These are phyloP conservation scores for Rhinoptilus africanus DNA, from an alignment of 2,113 vertebrate genomes.

Conservation along the genomic window DNA sequence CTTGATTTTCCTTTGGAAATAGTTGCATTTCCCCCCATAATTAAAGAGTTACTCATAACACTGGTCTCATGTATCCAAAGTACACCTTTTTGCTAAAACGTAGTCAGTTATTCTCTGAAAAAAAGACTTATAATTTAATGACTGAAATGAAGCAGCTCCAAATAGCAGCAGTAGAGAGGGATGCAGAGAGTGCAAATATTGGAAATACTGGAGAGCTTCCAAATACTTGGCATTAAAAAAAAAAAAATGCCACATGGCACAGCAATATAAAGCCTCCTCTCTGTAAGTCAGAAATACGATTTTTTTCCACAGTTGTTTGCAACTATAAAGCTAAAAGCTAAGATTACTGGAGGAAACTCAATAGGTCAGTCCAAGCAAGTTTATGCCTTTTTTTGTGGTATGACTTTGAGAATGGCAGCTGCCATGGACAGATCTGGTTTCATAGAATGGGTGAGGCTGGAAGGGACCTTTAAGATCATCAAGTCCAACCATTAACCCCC, in stretches of 20 bases:
- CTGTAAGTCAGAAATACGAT: background rate
- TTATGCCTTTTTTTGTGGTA: background rate
- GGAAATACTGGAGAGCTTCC: constrained; percentile 28
- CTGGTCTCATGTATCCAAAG: background rate
- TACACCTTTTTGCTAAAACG: background rate
- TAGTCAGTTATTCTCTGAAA: background rate
- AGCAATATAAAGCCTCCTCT: background rate
- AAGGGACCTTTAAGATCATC: no score
- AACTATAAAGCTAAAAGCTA: background rate
- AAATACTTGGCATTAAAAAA: background rate
- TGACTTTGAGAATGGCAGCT: background rate
- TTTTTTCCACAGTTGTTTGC: background rate
- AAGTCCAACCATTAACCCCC: no score
- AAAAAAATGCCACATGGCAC: background rate
- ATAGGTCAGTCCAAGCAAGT: background rate
- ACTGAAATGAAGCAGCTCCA: background rate
- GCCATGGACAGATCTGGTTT: background rate
- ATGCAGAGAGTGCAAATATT: background rate
- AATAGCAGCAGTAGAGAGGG: background rate
- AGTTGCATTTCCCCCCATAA: background rate
- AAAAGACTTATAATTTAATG: background rate
- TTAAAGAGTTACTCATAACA: background rate
- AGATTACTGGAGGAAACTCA: background rate
- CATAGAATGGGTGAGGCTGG: no score
- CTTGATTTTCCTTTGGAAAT: background rate